These are phyloP conservation scores for Enteromius viviparus DNA, from an alignment of 2,797 vertebrate genomes.

Conservation along the genomic window DNA sequence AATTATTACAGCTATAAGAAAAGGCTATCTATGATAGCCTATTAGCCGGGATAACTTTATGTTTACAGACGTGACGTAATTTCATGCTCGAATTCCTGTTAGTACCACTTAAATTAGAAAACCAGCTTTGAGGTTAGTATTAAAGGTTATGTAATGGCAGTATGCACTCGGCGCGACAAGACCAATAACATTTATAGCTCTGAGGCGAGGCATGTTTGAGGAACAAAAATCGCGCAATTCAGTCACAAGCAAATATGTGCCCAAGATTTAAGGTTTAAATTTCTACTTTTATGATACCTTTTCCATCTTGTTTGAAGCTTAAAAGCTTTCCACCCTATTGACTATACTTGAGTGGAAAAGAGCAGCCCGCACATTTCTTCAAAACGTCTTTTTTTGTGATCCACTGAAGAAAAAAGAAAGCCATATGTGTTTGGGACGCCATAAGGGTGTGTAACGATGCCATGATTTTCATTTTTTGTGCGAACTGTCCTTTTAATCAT, in stretches of 20 bases:
- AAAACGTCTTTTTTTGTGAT: background rate
- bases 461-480: background rate
- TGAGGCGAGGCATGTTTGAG: background rate
- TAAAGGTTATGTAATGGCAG: background rate
- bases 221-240: background rate
- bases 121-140: background rate
- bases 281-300: background rate
- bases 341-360: background rate
- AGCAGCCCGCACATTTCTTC: background rate
- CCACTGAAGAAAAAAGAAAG: background rate
- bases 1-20: too few relatives aligned
- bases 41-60: too few relatives aligned
- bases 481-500: slow-evolving; percentile 13
- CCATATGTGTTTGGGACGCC: background rate
- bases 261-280: background rate
- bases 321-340: background rate
- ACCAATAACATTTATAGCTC: background rate
- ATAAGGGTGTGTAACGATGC: background rate
- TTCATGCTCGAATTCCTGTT: too few relatives aligned
- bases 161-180: background rate
- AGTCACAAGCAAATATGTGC: background rate
- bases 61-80: too few relatives aligned
- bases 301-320: background rate
- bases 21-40: too few relatives aligned
- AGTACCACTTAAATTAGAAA: too few relatives aligned